Evolutionary conservation across 2,888 invertebrate species (phyloP).

Genomic region (Caenorhabditis drosophilae): DNA sequence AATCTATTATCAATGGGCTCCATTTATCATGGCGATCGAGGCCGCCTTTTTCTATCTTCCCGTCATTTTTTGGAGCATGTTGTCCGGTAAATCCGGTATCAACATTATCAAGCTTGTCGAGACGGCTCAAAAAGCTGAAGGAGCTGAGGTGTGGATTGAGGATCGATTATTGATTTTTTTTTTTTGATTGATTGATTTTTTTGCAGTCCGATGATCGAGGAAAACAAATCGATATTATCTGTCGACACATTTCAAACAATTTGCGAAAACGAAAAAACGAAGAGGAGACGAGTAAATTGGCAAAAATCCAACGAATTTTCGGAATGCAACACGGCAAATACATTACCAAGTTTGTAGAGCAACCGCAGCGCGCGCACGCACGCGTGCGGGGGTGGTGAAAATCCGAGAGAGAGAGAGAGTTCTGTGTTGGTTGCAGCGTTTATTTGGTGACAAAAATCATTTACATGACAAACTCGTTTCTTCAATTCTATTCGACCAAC

Average conservation of each 20-base stretch:
- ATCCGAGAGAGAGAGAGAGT: neutral
- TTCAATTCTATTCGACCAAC: slow-evolving; percentile 65
- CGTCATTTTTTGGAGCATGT: slow-evolving; percentile 47
- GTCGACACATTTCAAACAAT: slow-evolving; percentile 37
- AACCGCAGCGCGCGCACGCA: too few species aligned
- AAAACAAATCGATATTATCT: slow-evolving; percentile 44
- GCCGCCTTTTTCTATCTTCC: slow-evolving; percentile 63
- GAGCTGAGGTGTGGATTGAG: slow-evolving; percentile 54
- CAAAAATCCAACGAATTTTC: slow-evolving; percentile 41
- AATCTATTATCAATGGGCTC: slow-evolving; percentile 66
- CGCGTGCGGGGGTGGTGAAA: neutral
- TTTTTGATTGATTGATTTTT: neutral
- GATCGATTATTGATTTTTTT: slow-evolving; percentile 21
- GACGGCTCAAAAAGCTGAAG: slow-evolving; percentile 57
- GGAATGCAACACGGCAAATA: slow-evolving; percentile 59
- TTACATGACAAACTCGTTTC: slow-evolving; percentile 62
- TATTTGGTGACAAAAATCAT: slow-evolving; percentile 63
- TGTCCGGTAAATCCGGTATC: slow-evolving; percentile 49
- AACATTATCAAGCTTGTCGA: slow-evolving; percentile 61
- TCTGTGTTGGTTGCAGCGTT: slow-evolving; percentile 47
- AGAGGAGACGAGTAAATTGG: slow-evolving; percentile 36
- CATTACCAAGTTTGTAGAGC: slow-evolving; percentile 49
- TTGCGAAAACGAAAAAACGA: slow-evolving; percentile 24
- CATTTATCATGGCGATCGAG: slow-evolving; percentile 65
- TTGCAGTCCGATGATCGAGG: slow-evolving; percentile 54